phyloP scores from a whole-genome alignment of 2,888 invertebrate species.

The Hydrotaea diabolus region DNA sequence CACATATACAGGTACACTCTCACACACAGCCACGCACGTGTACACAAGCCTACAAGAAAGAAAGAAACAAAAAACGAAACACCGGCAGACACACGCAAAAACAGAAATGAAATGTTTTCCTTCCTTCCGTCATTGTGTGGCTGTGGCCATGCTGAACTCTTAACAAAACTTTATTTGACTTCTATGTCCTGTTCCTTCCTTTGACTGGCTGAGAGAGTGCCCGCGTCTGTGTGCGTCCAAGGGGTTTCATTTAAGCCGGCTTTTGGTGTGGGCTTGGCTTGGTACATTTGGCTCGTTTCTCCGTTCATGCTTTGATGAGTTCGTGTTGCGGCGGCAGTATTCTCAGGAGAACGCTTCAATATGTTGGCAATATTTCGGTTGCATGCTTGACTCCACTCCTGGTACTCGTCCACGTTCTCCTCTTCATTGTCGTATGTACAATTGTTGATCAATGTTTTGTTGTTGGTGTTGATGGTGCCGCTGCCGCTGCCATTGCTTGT shows the following conservation, averaged over 20 bases:
- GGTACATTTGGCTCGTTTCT: slow-evolving; percentile 22
- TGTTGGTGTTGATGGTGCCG: not conserved
- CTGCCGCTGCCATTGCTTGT: slow-evolving; percentile 9
- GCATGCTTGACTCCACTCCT: not conserved
- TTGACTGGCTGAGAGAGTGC: not conserved
- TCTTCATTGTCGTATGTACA: slow-evolving; percentile 17
- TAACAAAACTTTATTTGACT: slow-evolving; percentile 52
- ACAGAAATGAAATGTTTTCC: not conserved
- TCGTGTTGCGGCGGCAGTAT: slow-evolving; percentile 55
- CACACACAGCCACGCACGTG: no score
- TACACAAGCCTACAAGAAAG: no score
- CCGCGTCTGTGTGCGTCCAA: not conserved
- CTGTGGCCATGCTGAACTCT: slow-evolving; percentile 37
- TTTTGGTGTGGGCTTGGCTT: slow-evolving; percentile 46
- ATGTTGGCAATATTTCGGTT: slow-evolving; percentile 55
- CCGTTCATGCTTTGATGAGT: slow-evolving; percentile 52
- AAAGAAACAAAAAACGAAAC: no score
- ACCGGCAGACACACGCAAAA: not conserved
- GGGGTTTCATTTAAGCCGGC: not conserved
- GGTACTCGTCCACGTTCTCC: not conserved
- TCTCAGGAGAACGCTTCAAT: slow-evolving; percentile 55
- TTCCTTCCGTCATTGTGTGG: not conserved
- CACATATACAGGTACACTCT: not conserved
- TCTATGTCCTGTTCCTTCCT: slow-evolving; percentile 46
- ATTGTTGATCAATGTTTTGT: slow-evolving; percentile 59